Evolutionary conservation across 2,797 vertebrate genomes (phyloP).

Genomic region (Chaenodraco wilsoni): DNA sequence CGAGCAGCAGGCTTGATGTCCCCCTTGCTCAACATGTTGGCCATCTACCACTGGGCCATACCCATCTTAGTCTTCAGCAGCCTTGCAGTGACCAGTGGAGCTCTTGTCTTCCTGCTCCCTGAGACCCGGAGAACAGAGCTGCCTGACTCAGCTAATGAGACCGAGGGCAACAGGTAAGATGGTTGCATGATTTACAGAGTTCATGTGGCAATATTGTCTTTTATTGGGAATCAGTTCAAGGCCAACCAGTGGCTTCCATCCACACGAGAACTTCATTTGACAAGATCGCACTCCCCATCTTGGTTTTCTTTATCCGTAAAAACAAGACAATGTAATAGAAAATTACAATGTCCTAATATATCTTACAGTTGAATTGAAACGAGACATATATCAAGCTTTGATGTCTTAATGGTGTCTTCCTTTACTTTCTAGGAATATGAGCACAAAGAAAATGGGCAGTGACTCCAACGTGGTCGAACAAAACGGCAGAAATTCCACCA

Average conservation of each 20-base stretch:
- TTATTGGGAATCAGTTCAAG: neutral
- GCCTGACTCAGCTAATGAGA: conserved; percentile 66
- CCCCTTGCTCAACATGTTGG: conserved; percentile 81
- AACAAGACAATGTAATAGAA: neutral
- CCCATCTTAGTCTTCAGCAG: conserved; percentile 81
- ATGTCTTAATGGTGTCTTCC: neutral
- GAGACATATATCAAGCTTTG: neutral
- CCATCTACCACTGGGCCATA: conserved; percentile 62
- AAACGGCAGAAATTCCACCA: conserved; percentile 44
- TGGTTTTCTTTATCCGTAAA: neutral
- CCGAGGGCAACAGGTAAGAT: conserved; percentile 32
- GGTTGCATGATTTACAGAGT: neutral
- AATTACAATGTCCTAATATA: neutral
- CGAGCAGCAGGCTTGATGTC: conserved; percentile 76
- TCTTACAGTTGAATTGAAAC: neutral
- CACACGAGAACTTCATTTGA: neutral
- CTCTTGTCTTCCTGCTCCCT: conserved; percentile 81
- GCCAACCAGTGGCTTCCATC: neutral
- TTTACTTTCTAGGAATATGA: conserved; percentile 39
- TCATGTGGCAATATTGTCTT: neutral
- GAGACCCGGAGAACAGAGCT: conserved; percentile 80
- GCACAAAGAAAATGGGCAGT: conserved; percentile 8
- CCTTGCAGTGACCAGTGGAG: conserved; percentile 62
- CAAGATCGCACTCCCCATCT: no score
- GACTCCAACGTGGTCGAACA: conserved; percentile 2